These are phyloP conservation scores for Myzus persicae DNA, from an alignment of 1,140 invertebrate genomes.

Conservation along the genomic window DNA sequence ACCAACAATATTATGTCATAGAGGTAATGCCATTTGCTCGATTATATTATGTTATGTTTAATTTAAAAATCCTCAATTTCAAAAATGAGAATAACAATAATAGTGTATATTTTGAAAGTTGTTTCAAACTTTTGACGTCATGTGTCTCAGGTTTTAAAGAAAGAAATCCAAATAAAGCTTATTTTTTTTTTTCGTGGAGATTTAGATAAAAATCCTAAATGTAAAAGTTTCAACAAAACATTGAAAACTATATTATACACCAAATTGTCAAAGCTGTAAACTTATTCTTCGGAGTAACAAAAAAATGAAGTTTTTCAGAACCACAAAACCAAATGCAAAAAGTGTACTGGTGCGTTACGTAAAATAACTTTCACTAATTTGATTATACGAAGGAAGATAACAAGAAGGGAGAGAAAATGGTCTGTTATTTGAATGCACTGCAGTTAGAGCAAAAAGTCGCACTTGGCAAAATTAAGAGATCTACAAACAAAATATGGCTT, in stretches of 20 bases:
- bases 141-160: background rate
- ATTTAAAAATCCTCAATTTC: background rate
- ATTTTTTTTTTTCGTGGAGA: background rate
- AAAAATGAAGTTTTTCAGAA: constrained; percentile 37
- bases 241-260: constrained; percentile 41
- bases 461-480: constrained; percentile 27
- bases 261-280: constrained; percentile 42
- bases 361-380: constrained; percentile 51
- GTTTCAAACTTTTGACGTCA: background rate
- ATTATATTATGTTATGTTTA: background rate
- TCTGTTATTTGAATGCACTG: constrained; percentile 34
- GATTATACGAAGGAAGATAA: constrained; percentile 44
- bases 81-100: background rate
- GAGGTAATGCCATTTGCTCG: background rate
- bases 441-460: background rate
- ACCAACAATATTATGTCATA: background rate
- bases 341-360: constrained; percentile 49
- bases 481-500: constrained; percentile 19
- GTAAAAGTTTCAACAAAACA: constrained; percentile 41
- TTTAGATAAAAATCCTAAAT: constrained; percentile 39
- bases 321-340: constrained; percentile 37
- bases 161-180: constrained; percentile 27
- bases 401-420: background rate
- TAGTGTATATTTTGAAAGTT: constrained; percentile 24
- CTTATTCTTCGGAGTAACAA: background rate